phyloP scores from a whole-genome alignment of 2,888 invertebrate species.

The Plagodis dolabraria region DNA sequence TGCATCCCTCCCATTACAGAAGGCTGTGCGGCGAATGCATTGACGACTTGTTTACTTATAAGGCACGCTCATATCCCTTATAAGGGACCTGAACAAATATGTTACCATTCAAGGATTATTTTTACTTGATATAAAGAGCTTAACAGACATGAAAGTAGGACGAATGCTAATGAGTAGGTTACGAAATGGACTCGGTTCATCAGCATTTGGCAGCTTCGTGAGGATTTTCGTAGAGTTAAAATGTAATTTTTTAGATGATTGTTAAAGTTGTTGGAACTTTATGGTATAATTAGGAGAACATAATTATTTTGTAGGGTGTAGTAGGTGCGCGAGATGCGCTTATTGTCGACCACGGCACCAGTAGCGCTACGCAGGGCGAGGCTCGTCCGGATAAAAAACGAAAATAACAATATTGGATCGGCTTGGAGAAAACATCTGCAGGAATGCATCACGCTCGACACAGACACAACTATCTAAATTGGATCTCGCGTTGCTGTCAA shows the following conservation, averaged over 20 bases:
- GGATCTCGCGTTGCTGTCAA: conserved; percentile 32
- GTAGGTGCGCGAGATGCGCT: background rate
- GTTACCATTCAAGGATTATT: conserved; percentile 71
- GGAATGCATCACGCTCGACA: conserved; percentile 25
- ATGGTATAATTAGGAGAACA: background rate
- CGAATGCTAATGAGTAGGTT: conserved; percentile 34
- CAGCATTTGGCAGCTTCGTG: too few species aligned
- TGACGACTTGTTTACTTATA: conserved; percentile 79
- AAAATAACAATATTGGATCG: conserved; percentile 9
- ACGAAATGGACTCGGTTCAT: too few species aligned
- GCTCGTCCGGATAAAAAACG: conserved; percentile 7
- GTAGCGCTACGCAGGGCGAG: background rate
- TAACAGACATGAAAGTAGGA: conserved; percentile 48
- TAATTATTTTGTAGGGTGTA: background rate
- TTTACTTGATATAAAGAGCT: conserved; percentile 54
- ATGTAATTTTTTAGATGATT: too few species aligned
- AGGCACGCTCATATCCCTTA: conserved; percentile 66
- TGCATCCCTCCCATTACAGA: conserved; percentile 19
- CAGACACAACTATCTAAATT: conserved; percentile 27
- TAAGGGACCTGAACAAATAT: conserved; percentile 67
- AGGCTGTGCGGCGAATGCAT: conserved; percentile 74
- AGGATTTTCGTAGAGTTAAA: too few species aligned
- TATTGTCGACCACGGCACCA: background rate
- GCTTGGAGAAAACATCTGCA: conserved; percentile 26
- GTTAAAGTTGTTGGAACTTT: background rate